phyloP scores from a whole-genome alignment of 2,797 vertebrate species.

The Pseudochirops cupreus region DNA sequence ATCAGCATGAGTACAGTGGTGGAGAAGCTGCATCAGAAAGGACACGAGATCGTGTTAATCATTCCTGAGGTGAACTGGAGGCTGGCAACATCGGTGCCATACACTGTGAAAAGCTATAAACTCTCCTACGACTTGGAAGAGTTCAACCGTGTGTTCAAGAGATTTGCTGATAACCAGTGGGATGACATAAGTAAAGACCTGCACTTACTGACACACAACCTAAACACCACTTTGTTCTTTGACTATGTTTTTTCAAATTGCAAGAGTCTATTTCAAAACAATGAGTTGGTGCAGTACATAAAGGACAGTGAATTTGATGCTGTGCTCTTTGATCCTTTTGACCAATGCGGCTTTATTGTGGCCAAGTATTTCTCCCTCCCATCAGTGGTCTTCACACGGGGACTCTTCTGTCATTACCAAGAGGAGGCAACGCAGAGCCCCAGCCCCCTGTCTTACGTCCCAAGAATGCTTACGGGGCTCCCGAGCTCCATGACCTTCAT shows the following conservation, averaged over 20 bases:
- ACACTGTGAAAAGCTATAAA: conserved; percentile 78
- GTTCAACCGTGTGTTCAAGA: accelerated
- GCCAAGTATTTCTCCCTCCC: conserved; percentile 85
- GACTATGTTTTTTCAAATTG: conserved; percentile 74
- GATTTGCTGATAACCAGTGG: neutral
- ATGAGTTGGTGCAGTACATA: conserved; percentile 77
- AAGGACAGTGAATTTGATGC: conserved; percentile 84
- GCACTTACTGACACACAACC: accelerated
- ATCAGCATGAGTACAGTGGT: conserved; percentile 83
- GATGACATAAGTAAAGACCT: accelerated
- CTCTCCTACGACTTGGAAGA: conserved; percentile 81
- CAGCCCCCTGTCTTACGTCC: conserved; percentile 85
- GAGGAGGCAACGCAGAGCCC: conserved; percentile 84
- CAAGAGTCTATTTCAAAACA: conserved; percentile 85
- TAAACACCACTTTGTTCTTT: accelerated
- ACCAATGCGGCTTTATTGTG: conserved; percentile 84
- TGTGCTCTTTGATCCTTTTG: conserved; percentile 83
- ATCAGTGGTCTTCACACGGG: conserved; percentile 82
- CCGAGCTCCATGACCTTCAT: conserved; percentile 87
- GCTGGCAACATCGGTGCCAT: conserved; percentile 83
- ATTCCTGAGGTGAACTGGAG: conserved; percentile 86
- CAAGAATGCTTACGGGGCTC: conserved; percentile 79
- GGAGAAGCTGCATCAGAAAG: conserved; percentile 85
- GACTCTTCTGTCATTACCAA: conserved; percentile 75
- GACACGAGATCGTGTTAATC: conserved; percentile 87